Conservation (phyloP, 2,113 vertebrate genomes). For the Philantomba maxwellii region DNA sequence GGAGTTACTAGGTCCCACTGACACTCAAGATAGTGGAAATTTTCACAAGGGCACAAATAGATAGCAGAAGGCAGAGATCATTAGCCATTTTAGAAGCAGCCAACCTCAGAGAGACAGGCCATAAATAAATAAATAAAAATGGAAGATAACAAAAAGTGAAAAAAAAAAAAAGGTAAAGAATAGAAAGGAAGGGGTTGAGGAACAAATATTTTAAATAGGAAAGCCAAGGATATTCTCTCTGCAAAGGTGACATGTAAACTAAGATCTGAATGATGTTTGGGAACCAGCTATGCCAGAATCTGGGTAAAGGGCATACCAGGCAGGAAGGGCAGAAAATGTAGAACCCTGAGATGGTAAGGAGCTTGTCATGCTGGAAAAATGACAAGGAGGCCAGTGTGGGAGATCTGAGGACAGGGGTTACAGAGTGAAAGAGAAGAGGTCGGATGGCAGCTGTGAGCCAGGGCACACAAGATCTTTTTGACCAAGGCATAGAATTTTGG, state of each 20-base stretch:
- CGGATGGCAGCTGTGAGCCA: neutral
- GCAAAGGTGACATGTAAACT: neutral
- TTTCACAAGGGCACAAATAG: neutral
- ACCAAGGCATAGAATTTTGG: neutral
- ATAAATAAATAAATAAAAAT: neutral
- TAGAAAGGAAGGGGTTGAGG: neutral
- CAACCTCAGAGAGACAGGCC: neutral
- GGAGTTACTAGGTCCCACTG: neutral
- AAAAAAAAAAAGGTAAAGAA: neutral
- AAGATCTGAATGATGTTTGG: neutral
- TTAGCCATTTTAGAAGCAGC: neutral
- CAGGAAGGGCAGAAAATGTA: neutral
- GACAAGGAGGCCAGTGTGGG: neutral
- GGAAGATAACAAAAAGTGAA: neutral
- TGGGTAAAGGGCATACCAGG: neutral
- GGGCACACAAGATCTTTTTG: neutral
- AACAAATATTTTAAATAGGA: no score
- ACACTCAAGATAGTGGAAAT: neutral
- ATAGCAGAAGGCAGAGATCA: neutral
- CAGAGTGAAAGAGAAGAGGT: neutral
- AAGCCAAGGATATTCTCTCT: neutral
- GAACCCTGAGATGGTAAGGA: neutral
- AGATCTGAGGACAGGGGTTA: neutral
- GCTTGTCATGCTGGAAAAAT: neutral
- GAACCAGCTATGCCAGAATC: neutral